Conservation (phyloP, 1,140 invertebrate genomes). For the Spodoptera litura region DNA sequence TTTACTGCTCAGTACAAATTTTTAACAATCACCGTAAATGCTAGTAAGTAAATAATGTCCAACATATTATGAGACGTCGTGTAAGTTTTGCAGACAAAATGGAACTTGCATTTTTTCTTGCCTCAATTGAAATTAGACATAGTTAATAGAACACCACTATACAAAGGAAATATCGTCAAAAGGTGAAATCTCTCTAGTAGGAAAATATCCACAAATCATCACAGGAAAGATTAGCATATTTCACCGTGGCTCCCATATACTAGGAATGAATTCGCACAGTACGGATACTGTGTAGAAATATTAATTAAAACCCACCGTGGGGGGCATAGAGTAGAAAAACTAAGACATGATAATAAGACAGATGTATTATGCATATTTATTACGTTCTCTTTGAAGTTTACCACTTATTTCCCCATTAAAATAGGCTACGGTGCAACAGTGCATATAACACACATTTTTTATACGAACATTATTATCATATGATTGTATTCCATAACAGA, state of each 20-base stretch:
- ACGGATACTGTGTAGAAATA: conserved; percentile 42
- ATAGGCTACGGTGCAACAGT: too few species aligned
- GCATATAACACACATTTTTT: too few species aligned
- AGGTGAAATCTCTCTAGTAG: conserved; percentile 5
- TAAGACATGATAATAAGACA: not conserved
- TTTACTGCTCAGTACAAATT: too few species aligned
- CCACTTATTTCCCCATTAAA: too few species aligned
- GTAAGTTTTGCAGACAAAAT: too few species aligned
- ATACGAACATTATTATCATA: too few species aligned
- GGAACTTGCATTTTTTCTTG: too few species aligned
- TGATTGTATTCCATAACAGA: too few species aligned
- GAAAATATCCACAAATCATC: conserved; percentile 1
- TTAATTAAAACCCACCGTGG: conserved; percentile 38
- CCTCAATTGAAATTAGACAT: not conserved
- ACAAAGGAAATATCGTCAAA: too few species aligned
- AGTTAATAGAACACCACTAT: not conserved
- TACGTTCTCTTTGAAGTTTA: not conserved
- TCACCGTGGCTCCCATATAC: conserved; percentile 21
- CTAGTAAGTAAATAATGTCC: too few species aligned
- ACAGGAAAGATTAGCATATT: conserved; percentile 27
- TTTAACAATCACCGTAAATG: too few species aligned
- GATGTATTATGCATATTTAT: not conserved
- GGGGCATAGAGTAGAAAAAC: not conserved
- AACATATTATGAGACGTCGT: too few species aligned
- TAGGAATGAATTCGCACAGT: conserved; percentile 36